Percentiles rank a stretch among this genome's conserved stretches.
These are phyloP conservation scores for Nyctibius grandis DNA, from an alignment of 2,797 vertebrate species.

Conservation along the genomic window DNA sequence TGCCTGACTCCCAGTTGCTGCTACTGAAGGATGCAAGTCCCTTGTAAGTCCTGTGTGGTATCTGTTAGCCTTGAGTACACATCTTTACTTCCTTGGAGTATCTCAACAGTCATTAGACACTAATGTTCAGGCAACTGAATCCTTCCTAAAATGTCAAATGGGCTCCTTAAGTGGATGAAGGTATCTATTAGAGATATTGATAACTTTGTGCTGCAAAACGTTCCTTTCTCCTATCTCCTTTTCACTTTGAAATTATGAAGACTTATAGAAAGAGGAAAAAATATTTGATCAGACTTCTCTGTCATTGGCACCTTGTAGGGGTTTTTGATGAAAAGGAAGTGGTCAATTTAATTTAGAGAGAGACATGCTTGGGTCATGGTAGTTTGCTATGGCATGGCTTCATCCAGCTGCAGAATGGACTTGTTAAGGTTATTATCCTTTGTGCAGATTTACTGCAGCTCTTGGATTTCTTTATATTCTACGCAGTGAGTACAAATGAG, in stretches of 20 bases:
- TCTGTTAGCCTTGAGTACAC: rapidly evolving
- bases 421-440: background rate
- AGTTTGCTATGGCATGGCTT: background rate
- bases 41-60: background rate
- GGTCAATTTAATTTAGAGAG: background rate
- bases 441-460: background rate
- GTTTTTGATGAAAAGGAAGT: background rate
- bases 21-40: background rate
- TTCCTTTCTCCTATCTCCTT: background rate
- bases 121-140: background rate
- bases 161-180: background rate
- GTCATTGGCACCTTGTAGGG: rapidly evolving
- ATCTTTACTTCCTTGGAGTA: background rate
- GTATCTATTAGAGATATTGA: background rate
- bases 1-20: background rate
- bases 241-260: background rate
- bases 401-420: background rate
- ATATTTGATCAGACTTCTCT: background rate
- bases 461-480: background rate
- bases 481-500: background rate
- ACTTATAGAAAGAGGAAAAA: background rate
- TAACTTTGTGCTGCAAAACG: background rate
- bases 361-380: background rate
- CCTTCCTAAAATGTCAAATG: background rate
- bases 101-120: background rate